These are phyloP conservation scores for Parochlus steinenii DNA, from an alignment of 2,888 invertebrate genomes.

Conservation along the genomic window DNA sequence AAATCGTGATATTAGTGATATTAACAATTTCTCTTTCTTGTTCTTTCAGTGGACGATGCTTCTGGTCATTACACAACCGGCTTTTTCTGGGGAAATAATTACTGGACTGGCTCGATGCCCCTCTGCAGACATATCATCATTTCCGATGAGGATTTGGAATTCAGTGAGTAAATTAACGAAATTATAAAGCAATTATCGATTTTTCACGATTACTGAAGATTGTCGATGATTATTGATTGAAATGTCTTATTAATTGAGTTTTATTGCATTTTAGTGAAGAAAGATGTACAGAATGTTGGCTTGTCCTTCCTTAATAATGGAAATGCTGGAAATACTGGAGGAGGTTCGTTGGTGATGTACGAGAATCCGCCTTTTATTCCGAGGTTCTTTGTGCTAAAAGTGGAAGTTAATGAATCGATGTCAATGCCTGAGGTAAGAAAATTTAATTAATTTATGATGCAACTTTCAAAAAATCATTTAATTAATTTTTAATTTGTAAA, in stretches of 20 bases:
- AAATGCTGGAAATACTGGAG: no score
- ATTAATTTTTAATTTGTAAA: background rate
- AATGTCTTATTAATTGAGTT: conserved; percentile 1
- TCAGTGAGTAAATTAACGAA: conserved; percentile 14
- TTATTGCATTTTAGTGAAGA: background rate
- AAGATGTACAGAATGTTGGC: conserved; percentile 18
- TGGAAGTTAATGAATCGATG: conserved; percentile 35
- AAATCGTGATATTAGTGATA: no score
- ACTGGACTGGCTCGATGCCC: conserved; percentile 61
- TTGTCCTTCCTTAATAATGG: conserved; percentile 24
- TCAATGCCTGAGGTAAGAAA: conserved; percentile 23
- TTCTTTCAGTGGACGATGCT: conserved; percentile 45
- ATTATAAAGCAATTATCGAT: conserved; percentile 28
- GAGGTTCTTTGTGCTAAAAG: conserved; percentile 45
- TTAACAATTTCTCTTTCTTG: no score
- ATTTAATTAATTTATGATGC: conserved; percentile 3
- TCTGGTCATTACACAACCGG: conserved; percentile 61
- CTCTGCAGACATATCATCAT: conserved; percentile 49
- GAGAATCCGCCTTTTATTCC: conserved; percentile 47
- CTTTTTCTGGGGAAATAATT: conserved; percentile 70
- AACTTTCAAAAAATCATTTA: background rate
- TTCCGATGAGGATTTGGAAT: conserved; percentile 26
- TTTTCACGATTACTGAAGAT: conserved; percentile 29
- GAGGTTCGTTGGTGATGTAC: no score
- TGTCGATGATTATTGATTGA: conserved; percentile 23